Conservation (phyloP, 2,888 invertebrate species). For the Blomia tropicalis region DNA sequence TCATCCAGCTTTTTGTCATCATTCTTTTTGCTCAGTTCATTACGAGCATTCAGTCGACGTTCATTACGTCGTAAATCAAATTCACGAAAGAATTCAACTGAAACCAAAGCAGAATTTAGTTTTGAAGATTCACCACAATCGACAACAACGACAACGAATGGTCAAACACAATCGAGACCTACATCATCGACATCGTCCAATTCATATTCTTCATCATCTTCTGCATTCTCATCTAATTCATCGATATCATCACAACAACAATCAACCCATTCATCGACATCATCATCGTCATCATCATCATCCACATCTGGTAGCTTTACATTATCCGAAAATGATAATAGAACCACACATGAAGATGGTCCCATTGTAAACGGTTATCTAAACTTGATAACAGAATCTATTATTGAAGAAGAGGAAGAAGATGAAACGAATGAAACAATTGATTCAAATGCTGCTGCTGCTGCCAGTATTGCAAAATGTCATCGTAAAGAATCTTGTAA, state of each 20-base stretch:
- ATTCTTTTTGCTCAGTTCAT: slow-evolving; percentile 1
- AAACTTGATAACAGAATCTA: background rate
- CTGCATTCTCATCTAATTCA: slow-evolving; percentile 1
- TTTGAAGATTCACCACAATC: background rate
- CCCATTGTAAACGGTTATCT: background rate
- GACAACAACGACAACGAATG: background rate
- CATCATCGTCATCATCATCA: background rate
- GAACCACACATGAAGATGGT: background rate
- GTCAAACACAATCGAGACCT: background rate
- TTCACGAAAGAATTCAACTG: background rate
- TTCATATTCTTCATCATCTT: background rate
- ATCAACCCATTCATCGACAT: no score
- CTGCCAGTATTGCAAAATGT: background rate
- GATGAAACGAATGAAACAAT: background rate
- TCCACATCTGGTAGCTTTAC: slow-evolving; percentile 11
- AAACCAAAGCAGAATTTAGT: background rate
- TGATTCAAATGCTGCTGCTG: background rate
- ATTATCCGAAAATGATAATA: background rate
- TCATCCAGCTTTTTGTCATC: slow-evolving; percentile 10
- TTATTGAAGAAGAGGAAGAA: slow-evolving; percentile 16
- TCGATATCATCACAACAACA: background rate
- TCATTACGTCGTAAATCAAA: slow-evolving; percentile 7
- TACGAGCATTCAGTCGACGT: slow-evolving; percentile 7
- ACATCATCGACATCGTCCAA: slow-evolving; percentile 4
- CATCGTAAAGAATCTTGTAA: background rate